phyloP scores from a whole-genome alignment of 2,888 invertebrate species.

The Schizaphis graminum region DNA sequence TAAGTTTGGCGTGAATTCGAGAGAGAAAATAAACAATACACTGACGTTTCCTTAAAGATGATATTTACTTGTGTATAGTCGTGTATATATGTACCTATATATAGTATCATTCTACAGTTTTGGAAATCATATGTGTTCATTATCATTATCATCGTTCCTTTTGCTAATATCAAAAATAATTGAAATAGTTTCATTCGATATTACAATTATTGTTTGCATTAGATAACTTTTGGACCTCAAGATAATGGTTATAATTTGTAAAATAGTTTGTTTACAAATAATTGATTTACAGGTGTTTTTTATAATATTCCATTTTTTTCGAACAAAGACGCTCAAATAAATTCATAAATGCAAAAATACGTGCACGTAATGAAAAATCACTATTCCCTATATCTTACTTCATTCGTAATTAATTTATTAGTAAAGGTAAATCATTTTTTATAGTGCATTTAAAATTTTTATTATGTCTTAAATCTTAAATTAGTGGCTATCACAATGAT shows the following conservation, averaged over 20 bases:
- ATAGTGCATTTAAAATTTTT: not conserved
- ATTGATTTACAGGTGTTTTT: not conserved
- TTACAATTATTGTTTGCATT: not conserved
- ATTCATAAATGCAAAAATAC: not conserved
- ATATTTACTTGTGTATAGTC: not conserved
- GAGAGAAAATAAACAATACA: not conserved
- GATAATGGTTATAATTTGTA: not conserved
- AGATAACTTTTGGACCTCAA: not conserved
- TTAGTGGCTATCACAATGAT: not conserved
- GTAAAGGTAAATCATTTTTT: not conserved
- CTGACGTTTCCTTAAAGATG: not conserved
- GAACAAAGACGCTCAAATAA: not conserved
- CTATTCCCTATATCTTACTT: not conserved
- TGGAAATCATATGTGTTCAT: not conserved
- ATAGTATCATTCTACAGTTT: not conserved
- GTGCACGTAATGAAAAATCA: not conserved
- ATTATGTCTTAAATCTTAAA: not conserved
- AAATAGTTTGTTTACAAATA: rapidly evolving
- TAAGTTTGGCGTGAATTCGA: not conserved
- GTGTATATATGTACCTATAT: not conserved
- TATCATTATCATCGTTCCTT: not conserved
- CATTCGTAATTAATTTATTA: not conserved
- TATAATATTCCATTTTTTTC: not conserved
- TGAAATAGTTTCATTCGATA: not conserved
- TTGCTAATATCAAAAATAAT: not conserved